Conservation (phyloP, 2,888 invertebrate species). For the Drosophila neutralis region DNA sequence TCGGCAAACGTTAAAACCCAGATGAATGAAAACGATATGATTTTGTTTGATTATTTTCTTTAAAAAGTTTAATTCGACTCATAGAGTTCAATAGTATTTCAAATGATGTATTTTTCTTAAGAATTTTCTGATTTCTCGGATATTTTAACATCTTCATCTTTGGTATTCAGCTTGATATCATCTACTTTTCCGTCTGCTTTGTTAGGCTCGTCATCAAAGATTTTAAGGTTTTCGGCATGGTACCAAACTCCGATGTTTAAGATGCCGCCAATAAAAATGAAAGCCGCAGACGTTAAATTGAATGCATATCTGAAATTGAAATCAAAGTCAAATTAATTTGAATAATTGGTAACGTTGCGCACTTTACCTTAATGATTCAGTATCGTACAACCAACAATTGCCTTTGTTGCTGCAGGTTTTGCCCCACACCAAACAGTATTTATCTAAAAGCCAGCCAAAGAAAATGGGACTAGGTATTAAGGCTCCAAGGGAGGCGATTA, state of each 20-base stretch:
- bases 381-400: constrained; percentile 91
- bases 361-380: constrained; percentile 85
- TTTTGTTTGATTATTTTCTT: not conserved
- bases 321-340: not conserved
- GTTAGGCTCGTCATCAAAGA: constrained; percentile 87
- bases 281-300: constrained; percentile 87
- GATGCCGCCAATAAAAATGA: constrained; percentile 87
- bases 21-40: not conserved
- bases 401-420: constrained; percentile 89
- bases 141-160: constrained; percentile 13
- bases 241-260: constrained; percentile 88
- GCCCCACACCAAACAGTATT: constrained; percentile 90
- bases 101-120: not conserved
- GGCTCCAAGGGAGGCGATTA: constrained; percentile 88
- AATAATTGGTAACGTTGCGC: not conserved
- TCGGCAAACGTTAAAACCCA: too few relatives aligned
- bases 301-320: constrained; percentile 84
- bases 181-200: constrained; percentile 4
- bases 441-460: constrained; percentile 88
- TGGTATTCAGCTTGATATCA: not conserved
- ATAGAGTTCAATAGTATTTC: not conserved
- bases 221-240: constrained; percentile 88
- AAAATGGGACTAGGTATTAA: constrained; percentile 91
- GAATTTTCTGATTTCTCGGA: not conserved
- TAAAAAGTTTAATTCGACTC: not conserved